phyloP scores from a whole-genome alignment of 2,797 vertebrate genomes.

The Hemibagrus guttatus region DNA sequence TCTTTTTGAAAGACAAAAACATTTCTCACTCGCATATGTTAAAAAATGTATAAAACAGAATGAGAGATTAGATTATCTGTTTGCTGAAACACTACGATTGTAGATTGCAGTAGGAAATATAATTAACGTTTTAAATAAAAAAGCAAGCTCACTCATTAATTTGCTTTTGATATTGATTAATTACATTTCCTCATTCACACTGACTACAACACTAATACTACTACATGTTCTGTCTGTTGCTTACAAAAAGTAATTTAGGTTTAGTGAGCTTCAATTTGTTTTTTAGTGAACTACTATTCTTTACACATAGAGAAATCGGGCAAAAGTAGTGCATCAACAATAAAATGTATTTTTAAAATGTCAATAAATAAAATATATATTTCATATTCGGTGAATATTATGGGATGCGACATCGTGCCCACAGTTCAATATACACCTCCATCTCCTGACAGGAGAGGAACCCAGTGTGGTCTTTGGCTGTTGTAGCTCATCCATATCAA shows the following conservation, averaged over 20 bases:
- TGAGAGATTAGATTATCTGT: background rate
- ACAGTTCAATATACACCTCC: background rate
- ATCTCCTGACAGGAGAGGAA: background rate
- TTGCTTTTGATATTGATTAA: background rate
- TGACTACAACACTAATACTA: background rate
- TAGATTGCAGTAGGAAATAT: background rate
- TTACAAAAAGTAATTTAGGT: background rate
- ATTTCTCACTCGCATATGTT: background rate
- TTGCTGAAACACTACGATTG: background rate
- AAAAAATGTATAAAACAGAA: background rate
- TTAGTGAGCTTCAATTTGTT: background rate
- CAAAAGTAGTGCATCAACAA: background rate
- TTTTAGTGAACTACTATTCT: background rate
- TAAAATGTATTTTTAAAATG: background rate
- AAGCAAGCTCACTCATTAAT: background rate
- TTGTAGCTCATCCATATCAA: no score
- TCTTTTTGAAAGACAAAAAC: background rate
- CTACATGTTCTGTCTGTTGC: background rate
- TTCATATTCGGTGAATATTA: background rate
- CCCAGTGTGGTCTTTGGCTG: no score
- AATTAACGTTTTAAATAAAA: background rate
- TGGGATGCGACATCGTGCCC: background rate
- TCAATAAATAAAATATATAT: background rate
- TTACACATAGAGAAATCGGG: background rate
- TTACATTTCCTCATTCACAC: background rate